These are phyloP conservation scores for Clarias magur DNA, from an alignment of 2,113 vertebrate species.

Conservation along the genomic window DNA sequence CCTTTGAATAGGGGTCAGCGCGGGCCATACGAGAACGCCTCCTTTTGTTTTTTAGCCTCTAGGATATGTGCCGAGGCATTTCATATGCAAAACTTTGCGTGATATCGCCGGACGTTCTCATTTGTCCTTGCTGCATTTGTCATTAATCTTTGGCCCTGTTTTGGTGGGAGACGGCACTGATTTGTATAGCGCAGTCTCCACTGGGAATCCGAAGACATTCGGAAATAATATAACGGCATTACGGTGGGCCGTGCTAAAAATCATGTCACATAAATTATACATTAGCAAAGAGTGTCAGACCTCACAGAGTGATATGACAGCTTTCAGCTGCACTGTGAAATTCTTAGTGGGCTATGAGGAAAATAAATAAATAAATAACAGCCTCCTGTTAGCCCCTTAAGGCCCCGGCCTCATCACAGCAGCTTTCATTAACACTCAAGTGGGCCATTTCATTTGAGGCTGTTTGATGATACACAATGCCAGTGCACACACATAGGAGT, in stretches of 20 bases:
- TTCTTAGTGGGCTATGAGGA: conserved; percentile 48
- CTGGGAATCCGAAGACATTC: conserved; percentile 67
- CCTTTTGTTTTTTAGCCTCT: conserved; percentile 63
- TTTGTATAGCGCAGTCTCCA: conserved; percentile 63
- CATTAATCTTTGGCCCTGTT: conserved; percentile 77
- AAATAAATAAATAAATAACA: conserved; percentile 35
- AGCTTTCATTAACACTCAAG: conserved; percentile 53
- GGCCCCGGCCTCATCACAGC: conserved; percentile 48
- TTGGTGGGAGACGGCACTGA: conserved; percentile 64
- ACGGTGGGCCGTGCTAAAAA: conserved; percentile 64
- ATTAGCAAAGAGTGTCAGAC: conserved; percentile 64
- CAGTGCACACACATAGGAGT: conserved; percentile 21
- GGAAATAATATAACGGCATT: conserved; percentile 74
- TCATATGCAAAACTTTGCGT: conserved; percentile 66
- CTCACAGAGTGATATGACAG: conserved; percentile 68
- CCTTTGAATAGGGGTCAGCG: conserved; percentile 38
- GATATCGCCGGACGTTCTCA: conserved; percentile 64
- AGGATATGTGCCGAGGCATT: conserved; percentile 60
- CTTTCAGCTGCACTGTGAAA: conserved; percentile 56
- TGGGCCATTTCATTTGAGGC: conserved; percentile 59
- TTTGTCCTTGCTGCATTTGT: conserved; percentile 79
- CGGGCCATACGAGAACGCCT: conserved; percentile 54
- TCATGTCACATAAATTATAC: conserved; percentile 76
- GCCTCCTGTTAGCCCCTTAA: conserved; percentile 31
- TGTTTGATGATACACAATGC: conserved; percentile 50